Conservation (phyloP, 2,797 vertebrate species). For the Aulostomus chinensis region DNA sequence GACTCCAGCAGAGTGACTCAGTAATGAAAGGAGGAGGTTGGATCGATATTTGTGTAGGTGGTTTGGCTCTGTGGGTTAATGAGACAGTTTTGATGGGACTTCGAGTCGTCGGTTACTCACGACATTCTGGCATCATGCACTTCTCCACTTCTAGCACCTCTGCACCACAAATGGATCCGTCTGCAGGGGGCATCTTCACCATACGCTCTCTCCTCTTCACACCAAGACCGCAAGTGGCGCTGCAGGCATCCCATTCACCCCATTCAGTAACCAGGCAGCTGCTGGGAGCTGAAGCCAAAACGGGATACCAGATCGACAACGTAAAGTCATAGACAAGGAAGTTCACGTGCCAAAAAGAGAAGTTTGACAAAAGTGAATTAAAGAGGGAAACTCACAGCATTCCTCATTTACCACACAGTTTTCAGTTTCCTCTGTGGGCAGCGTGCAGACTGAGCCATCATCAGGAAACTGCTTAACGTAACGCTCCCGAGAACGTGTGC, state of each 20-base stretch:
- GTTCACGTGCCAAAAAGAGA: background rate
- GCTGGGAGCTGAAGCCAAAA: conserved; percentile 84
- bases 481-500: conserved; percentile 90
- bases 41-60: too few species aligned
- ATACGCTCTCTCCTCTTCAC: conserved; percentile 92
- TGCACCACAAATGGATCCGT: conserved; percentile 92
- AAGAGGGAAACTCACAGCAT: conserved; percentile 85
- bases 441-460: conserved; percentile 92
- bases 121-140: conserved; percentile 99
- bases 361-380: background rate
- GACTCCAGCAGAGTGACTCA: too few species aligned
- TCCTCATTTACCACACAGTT: conserved; percentile 94
- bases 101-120: conserved; percentile 79
- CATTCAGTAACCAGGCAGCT: conserved; percentile 97
- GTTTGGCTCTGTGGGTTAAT: too few species aligned
- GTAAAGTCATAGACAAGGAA: background rate
- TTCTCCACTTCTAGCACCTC: conserved; percentile 93
- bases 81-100: conserved; percentile 8
- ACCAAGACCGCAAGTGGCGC: conserved; percentile 94
- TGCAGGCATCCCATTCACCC: conserved; percentile 97
- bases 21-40: too few species aligned
- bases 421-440: conserved; percentile 92
- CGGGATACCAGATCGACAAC: background rate
- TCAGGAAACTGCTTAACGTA: conserved; percentile 97
- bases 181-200: conserved; percentile 94